These are phyloP conservation scores for Brachylomia viminalis DNA, from an alignment of 2,888 invertebrate species.

Conservation along the genomic window DNA sequence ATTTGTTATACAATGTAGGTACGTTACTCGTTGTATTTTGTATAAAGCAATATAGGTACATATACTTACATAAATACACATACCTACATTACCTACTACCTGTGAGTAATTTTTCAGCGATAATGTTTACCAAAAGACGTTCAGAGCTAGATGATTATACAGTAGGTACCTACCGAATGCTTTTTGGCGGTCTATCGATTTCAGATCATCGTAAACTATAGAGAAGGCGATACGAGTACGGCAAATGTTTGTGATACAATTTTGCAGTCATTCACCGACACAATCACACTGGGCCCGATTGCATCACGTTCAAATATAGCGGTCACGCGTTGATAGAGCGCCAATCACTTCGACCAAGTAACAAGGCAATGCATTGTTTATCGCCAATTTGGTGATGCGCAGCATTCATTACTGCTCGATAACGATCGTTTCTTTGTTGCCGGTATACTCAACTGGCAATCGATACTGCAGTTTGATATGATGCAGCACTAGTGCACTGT, in stretches of 20 bases:
- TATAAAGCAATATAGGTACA: background rate
- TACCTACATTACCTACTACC: conserved; percentile 12
- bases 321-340: conserved; percentile 66
- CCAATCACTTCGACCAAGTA: conserved; percentile 64
- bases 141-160: conserved; percentile 4
- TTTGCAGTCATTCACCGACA: conserved; percentile 77
- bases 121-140: conserved; percentile 12
- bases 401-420: conserved; percentile 46
- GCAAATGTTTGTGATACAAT: conserved; percentile 71
- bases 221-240: conserved; percentile 28
- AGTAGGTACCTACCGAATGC: background rate
- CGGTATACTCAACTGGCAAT: conserved; percentile 36
- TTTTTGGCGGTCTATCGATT: conserved; percentile 13
- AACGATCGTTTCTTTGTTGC: conserved; percentile 8
- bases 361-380: conserved; percentile 42
- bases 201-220: conserved; percentile 24
- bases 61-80: background rate
- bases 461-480: conserved; percentile 13
- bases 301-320: conserved; percentile 82
- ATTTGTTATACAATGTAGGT: conserved; percentile 23
- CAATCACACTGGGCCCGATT: conserved; percentile 70
- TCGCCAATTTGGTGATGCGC: conserved; percentile 30
- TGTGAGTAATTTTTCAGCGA: conserved; percentile 18
- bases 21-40: conserved; percentile 11
- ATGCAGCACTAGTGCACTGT: background rate